Evolutionary conservation across 2,797 vertebrate genomes (phyloP), one percentile per base, ranked within the genome.

Genomic region (Knipowitschia caucasica): DNA sequence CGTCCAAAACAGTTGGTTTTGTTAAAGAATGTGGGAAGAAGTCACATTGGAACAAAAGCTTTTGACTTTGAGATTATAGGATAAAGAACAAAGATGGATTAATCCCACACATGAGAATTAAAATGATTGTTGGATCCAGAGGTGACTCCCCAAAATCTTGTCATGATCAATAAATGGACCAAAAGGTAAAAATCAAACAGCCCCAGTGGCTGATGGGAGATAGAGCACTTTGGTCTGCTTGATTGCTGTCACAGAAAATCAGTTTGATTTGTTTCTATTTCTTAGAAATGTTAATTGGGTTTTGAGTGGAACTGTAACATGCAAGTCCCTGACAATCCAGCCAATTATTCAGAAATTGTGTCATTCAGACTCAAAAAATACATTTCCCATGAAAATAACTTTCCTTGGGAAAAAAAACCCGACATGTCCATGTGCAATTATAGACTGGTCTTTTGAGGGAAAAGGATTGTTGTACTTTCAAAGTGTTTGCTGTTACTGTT

Each of bases 301-400:
- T 27, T 20, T 31, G 27, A 10, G 18, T 30, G 21, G 21, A 30
- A 31, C 21, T 20, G 27, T 30, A 20, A 12, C 5, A 31, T 25
- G 57, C 21, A 59, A 27, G 49, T 42, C 20, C 34, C 18, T 18
- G 34, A 56, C 21, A 50, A 53, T 54, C 23, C 4, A 18, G 26
- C 11, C 49, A 64, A 54, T 62, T 57, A 63, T 55, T 12, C 5
- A 7, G 29, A 59, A 46, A 49, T 50, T 34, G 35, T 56, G 38
- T 59, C 23, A 15, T 1, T 42, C 34, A 49, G 17, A 49, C 27
- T 30, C 30, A 17, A 29, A 50, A 44, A 36, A 40, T 24, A 4
- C 4, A 27, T 27, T 24, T 47, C 17, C 27, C 17, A 20, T 30
- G 27, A 31, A 47, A 47, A 30, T 20, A 21, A 47, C 4, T 30